Evolutionary conservation across 2,888 invertebrate species (phyloP).

Genomic region (Tipula confusa): DNA sequence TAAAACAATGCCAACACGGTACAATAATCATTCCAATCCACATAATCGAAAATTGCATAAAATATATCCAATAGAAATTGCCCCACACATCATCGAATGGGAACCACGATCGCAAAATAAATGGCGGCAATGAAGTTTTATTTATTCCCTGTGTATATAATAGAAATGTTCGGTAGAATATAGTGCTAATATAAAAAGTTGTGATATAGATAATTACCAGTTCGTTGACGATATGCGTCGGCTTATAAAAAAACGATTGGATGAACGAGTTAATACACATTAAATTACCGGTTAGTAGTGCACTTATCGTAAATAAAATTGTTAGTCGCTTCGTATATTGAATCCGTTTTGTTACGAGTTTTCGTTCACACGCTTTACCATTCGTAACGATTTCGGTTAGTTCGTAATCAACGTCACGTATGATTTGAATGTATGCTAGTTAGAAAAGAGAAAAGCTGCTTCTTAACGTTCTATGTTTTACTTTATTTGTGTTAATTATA

Average conservation of each 20-base stretch:
- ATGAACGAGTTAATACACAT: constrained; percentile 33
- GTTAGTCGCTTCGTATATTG: constrained; percentile 32
- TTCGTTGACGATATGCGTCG: not conserved
- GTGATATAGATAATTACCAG: not conserved
- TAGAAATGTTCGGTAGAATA: too few relatives aligned
- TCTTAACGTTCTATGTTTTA: too few relatives aligned
- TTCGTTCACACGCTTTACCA: not conserved
- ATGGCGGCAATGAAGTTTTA: constrained; percentile 21
- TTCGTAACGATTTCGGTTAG: not conserved
- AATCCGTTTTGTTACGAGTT: constrained; percentile 14
- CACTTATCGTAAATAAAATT: constrained; percentile 27
- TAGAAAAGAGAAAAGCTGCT: not conserved
- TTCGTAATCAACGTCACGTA: constrained; percentile 21
- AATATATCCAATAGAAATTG: constrained; percentile 31
- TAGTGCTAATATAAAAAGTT: too few relatives aligned
- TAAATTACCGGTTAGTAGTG: constrained; percentile 32
- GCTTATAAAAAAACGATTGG: not conserved
- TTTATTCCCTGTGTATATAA: not conserved
- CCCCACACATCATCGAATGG: constrained; percentile 30
- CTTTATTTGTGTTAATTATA: too few relatives aligned
- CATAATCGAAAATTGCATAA: constrained; percentile 32
- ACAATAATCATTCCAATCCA: constrained; percentile 34
- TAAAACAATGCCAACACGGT: constrained; percentile 35
- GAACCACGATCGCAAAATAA: constrained; percentile 32
- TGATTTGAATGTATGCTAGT: constrained; percentile 21